Conservation (phyloP, 2,888 invertebrate species). For the Orchesella flavescens region DNA sequence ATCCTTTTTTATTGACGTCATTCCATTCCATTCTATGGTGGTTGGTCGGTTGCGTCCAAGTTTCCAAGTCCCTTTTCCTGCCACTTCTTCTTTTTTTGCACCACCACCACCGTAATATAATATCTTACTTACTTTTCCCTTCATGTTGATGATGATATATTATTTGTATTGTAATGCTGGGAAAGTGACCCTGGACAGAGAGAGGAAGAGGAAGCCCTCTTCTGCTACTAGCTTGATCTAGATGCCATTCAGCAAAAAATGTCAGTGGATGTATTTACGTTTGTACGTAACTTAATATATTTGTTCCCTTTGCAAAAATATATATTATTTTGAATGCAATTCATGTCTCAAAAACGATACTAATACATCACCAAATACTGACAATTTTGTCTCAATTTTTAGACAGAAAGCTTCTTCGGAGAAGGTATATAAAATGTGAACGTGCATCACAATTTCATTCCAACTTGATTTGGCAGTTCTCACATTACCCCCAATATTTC, state of each 20-base stretch:
- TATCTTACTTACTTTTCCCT: conserved; percentile 9
- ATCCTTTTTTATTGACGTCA: conserved; percentile 41
- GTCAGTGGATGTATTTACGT: neutral
- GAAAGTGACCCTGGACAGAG: neutral
- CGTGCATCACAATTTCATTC: neutral
- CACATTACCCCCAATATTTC: neutral
- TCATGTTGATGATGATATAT: conserved; percentile 50
- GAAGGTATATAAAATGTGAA: neutral
- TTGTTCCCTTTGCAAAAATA: neutral
- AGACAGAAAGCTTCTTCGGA: neutral
- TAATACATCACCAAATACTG: conserved; percentile 38
- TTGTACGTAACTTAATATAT: neutral
- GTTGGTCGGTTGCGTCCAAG: neutral
- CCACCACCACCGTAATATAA: neutral
- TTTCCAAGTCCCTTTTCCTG: conserved; percentile 32
- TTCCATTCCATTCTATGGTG: neutral
- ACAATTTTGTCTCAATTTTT: conserved; percentile 4
- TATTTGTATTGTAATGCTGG: conserved; percentile 20
- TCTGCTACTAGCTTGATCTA: neutral
- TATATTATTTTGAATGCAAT: conserved; percentile 17
- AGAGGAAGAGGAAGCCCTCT: neutral
- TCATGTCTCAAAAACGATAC: conserved; percentile 18
- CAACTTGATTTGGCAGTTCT: neutral
- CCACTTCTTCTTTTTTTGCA: conserved; percentile 35
- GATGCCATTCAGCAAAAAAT: neutral